phyloP scores from a whole-genome alignment of 2,113 vertebrate species.

The Electrona antarctica region DNA sequence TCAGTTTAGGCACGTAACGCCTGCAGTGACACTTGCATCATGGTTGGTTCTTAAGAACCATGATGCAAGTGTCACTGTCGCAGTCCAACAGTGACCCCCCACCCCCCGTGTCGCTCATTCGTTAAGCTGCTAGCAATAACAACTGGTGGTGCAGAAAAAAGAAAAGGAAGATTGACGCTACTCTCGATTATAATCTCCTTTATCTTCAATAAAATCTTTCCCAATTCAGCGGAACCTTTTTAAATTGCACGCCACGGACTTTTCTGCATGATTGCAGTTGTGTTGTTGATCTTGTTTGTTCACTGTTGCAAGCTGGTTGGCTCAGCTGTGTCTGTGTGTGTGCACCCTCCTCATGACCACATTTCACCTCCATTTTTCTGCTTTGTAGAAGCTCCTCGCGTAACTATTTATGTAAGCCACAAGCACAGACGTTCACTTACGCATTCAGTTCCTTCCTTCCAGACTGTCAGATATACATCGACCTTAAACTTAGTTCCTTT shows the following conservation, averaged over 20 bases:
- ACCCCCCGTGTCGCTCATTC: background rate
- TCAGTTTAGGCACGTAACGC: too few species aligned
- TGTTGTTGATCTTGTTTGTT: conserved; percentile 45
- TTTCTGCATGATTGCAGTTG: conserved; percentile 23
- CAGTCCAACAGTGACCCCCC: conserved; percentile 13
- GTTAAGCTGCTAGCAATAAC: conserved; percentile 50
- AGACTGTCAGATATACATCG: conserved; percentile 41
- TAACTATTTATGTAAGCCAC: background rate
- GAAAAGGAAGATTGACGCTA: background rate
- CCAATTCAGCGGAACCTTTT: background rate
- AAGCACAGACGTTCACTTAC: conserved; percentile 33
- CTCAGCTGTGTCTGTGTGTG: background rate
- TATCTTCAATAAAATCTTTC: conserved; percentile 5
- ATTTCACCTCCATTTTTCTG: conserved; percentile 61
- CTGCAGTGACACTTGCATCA: too few species aligned
- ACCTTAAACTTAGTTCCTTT: conserved; percentile 51
- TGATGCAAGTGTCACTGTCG: conserved; percentile 9
- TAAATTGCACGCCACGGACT: background rate
- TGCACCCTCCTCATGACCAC: conserved; percentile 47
- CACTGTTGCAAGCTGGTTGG: conserved; percentile 36
- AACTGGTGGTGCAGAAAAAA: conserved; percentile 11
- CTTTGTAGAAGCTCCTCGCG: conserved; percentile 12
- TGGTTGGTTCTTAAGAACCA: too few species aligned
- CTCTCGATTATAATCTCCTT: background rate
- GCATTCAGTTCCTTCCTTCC: conserved; percentile 53